Evolutionary conservation across 2,113 vertebrate species (phyloP), one percentile per base, ranked within the genome.

Genomic region (Neodontobutis hainanensis): DNA sequence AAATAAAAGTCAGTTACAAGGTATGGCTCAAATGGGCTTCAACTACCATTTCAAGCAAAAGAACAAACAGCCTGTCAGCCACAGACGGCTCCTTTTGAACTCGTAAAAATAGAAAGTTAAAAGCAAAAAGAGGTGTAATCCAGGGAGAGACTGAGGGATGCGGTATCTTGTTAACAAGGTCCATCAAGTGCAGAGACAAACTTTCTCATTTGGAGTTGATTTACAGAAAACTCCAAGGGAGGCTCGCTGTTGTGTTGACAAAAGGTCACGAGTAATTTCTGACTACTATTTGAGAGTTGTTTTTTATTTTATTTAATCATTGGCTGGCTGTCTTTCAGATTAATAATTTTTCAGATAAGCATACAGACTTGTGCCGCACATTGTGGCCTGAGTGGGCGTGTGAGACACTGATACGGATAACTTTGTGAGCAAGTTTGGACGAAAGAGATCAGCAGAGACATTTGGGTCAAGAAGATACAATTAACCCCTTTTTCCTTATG

Each of bases 121-220:
- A 55, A 15, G 52, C 52, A 55, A 7, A 14, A 15, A 36, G 34
- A 9, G 52, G 34, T 36, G 52, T 55, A 55, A 55, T 55, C 52
- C 36, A 9, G 5, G 35, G 52, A 15, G 34, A 14, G 52, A 14
- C 52, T 55, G 52, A 7, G 12, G 52, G 52, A 7, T 36, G 35
- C 32, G 12, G 12, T 34, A 15, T 38, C 52, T 55, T 55, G 52
- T 55, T 55, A 55, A 55, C 52, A 55, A 15, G 52, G 52, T 55
- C 52, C 12, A 36, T 15, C 52, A n/a, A 55, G 52, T 55, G 52
- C 52, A 32, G 32, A 36, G 52, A 55, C 52, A 55, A 55, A 55
- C 52, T 55, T 55, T 55, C 52, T 55, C 52, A 55, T 55, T 55
- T 55, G 4, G 52, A 55, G 34, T 15, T 38, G 52, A 55, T 55